These are phyloP conservation scores for Microplitis deprimator DNA, from an alignment of 2,888 invertebrate genomes.

Conservation along the genomic window DNA sequence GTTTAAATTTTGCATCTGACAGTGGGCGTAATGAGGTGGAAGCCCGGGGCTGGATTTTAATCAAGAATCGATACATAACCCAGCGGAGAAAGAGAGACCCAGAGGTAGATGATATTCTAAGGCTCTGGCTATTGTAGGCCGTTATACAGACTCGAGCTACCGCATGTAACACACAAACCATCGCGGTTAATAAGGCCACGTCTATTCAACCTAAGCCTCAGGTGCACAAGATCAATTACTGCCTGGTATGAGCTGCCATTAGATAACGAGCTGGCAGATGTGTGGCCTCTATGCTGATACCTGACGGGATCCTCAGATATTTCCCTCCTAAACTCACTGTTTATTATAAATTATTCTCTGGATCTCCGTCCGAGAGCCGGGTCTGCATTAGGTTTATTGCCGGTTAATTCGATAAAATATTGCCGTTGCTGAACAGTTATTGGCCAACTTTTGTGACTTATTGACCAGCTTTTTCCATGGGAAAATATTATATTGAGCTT, in stretches of 20 bases:
- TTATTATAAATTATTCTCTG: slow-evolving; percentile 44
- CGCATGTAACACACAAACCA: slow-evolving; percentile 58
- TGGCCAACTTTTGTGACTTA: too few relatives aligned
- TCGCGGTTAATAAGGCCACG: slow-evolving; percentile 64
- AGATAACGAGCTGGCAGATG: slow-evolving; percentile 70
- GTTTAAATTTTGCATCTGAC: background rate
- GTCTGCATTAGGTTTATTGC: too few relatives aligned
- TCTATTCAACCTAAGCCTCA: slow-evolving; percentile 61
- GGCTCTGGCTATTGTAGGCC: slow-evolving; percentile 49
- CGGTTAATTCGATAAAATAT: too few relatives aligned
- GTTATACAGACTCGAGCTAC: slow-evolving; percentile 52
- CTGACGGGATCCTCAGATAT: slow-evolving; percentile 15
- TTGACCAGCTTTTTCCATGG: too few relatives aligned
- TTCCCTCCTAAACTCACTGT: slow-evolving; percentile 52
- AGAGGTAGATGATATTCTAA: background rate
- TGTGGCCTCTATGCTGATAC: slow-evolving; percentile 43
- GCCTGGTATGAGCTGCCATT: slow-evolving; percentile 65
- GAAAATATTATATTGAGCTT: too few relatives aligned
- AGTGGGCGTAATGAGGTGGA: slow-evolving; percentile 51
- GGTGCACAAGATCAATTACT: slow-evolving; percentile 67
- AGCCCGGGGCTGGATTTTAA: slow-evolving; percentile 66
- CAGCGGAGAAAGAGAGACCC: background rate
- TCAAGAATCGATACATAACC: slow-evolving; percentile 67
- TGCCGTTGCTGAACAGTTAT: too few relatives aligned
- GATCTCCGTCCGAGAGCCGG: too few relatives aligned